A percentile compares a stretch with the other conserved stretches of the same genome.
Conservation (phyloP, 2,888 invertebrate genomes). For the Ormia ochracea region DNA sequence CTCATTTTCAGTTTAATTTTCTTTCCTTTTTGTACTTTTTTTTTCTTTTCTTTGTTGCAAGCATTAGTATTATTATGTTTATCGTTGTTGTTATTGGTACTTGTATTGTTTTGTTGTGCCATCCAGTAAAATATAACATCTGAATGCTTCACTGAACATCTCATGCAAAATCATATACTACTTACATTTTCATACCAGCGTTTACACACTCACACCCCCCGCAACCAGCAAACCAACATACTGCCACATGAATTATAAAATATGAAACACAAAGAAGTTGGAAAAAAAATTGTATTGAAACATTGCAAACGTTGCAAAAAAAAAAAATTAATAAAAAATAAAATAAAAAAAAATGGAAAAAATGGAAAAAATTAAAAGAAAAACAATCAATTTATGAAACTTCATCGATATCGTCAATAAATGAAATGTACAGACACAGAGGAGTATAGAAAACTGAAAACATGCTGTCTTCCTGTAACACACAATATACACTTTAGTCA, state of each 20-base stretch:
- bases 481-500: constrained; percentile 3
- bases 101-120: constrained; percentile 44
- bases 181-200: constrained; percentile 12
- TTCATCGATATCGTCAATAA: constrained; percentile 38
- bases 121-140: constrained; percentile 54
- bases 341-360: no score
- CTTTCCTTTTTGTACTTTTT: not conserved
- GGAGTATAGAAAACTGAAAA: not conserved
- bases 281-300: constrained; percentile 23
- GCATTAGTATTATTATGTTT: constrained; percentile 23
- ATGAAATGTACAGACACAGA: not conserved
- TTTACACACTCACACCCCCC: not conserved
- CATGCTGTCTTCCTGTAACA: not conserved
- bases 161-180: constrained; percentile 19
- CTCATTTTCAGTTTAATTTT: not conserved
- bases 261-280: constrained; percentile 37
- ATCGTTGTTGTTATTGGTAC: not conserved
- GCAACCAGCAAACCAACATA: constrained; percentile 16
- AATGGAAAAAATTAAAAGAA: no score
- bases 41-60: not conserved
- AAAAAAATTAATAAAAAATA: no score
- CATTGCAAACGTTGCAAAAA: constrained; percentile 37
- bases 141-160: constrained; percentile 54
- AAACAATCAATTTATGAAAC: constrained; percentile 57
- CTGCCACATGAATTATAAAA: constrained; percentile 45